phyloP scores from a whole-genome alignment of 2,113 vertebrate genomes.

The Antechinus stuartii region DNA sequence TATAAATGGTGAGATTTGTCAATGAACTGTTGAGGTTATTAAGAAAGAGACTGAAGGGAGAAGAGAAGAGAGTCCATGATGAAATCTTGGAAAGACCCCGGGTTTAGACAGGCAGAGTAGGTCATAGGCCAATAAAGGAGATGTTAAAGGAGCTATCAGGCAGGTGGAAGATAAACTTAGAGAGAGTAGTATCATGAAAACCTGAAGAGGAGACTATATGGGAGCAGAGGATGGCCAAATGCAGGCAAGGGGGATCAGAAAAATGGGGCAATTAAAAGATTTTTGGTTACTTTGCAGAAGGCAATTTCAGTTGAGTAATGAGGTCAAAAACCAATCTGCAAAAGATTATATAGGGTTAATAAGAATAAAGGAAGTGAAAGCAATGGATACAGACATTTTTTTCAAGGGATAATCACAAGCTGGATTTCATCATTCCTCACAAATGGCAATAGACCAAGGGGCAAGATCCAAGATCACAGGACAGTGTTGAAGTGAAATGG shows the following conservation, averaged over 20 bases:
- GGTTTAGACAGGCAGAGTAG: neutral
- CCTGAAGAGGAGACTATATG: neutral
- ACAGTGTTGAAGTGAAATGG: neutral
- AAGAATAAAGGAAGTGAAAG: neutral
- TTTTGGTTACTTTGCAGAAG: neutral
- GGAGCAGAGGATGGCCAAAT: neutral
- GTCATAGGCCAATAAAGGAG: neutral
- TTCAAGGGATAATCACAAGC: neutral
- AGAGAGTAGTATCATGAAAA: neutral
- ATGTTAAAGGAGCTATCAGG: neutral
- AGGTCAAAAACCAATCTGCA: neutral
- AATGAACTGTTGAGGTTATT: no score
- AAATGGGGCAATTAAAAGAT: neutral
- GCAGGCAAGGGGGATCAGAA: neutral
- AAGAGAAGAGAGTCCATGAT: no score
- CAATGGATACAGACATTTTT: neutral
- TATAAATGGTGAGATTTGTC: no score
- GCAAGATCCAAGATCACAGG: neutral
- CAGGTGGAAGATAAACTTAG: neutral
- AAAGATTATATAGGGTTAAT: neutral
- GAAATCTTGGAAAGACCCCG: no score
- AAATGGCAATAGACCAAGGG: neutral
- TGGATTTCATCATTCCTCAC: neutral
- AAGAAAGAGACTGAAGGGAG: no score
- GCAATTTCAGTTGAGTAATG: neutral